Conservation (phyloP, 2,797 vertebrate species). For the Gila robusta region DNA sequence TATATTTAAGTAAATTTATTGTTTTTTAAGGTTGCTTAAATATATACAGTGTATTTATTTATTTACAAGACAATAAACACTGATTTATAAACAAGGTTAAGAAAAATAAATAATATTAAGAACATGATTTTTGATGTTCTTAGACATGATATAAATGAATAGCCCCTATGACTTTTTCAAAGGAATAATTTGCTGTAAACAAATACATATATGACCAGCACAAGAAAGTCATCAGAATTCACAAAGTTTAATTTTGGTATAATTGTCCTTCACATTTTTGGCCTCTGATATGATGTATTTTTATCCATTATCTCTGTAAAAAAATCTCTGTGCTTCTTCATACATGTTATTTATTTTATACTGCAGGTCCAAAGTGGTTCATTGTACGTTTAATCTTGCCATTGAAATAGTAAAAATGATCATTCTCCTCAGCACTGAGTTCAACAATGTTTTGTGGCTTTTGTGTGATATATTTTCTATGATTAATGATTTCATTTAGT, state of each 20-base stretch:
- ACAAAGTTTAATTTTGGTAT: background rate
- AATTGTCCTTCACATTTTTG: background rate
- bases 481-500: slow-evolving; percentile 3
- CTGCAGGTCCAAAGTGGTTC: slow-evolving; percentile 1
- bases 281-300: background rate
- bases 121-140: background rate
- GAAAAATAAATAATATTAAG: background rate
- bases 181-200: background rate
- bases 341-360: background rate
- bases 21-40: background rate
- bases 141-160: background rate
- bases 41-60: background rate
- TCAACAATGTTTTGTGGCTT: background rate
- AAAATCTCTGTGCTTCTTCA: background rate
- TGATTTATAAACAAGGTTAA: background rate
- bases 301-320: background rate
- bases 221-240: background rate
- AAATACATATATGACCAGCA: no score
- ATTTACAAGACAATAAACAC: background rate
- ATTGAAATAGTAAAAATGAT: slow-evolving; percentile 15
- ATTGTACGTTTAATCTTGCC: slow-evolving; percentile 10
- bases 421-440: background rate
- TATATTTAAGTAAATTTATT: background rate
- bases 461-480: background rate
- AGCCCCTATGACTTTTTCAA: background rate